Evolutionary conservation across 2,888 invertebrate genomes (phyloP).

Genomic region (Trachelus iudaicus): DNA sequence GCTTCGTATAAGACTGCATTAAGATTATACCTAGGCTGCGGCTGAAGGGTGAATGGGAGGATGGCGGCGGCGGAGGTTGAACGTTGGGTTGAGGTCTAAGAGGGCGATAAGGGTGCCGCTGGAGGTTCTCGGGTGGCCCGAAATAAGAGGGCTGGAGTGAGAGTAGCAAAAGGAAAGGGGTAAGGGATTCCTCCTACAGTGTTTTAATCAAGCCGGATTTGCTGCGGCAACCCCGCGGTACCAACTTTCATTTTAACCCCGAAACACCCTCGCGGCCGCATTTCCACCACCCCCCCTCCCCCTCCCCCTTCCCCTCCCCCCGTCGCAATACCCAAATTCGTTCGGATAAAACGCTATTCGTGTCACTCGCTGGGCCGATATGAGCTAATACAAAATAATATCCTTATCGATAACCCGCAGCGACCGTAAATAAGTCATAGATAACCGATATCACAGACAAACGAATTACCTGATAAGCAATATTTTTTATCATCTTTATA

Average conservation of each 20-base stretch:
- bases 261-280: conserved; percentile 27
- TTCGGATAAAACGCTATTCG: conserved; percentile 55
- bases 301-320: conserved; percentile 24
- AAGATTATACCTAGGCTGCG: conserved; percentile 62
- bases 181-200: conserved; percentile 63
- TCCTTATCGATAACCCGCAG: neutral
- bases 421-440: neutral
- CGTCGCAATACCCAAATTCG: conserved; percentile 50
- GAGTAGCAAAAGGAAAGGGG: conserved; percentile 47
- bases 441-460: neutral
- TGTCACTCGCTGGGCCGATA: conserved; percentile 22
- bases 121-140: conserved; percentile 6
- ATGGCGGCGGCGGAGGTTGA: conserved; percentile 38
- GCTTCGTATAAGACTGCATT: conserved; percentile 65
- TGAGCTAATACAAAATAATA: neutral
- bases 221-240: conserved; percentile 63
- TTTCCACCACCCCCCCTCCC: conserved; percentile 11
- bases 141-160: conserved; percentile 28
- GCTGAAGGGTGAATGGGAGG: conserved; percentile 36
- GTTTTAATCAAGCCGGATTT: conserved; percentile 67
- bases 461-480: neutral
- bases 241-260: conserved; percentile 65
- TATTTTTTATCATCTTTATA: neutral
- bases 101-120: conserved; percentile 18
- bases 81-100: conserved; percentile 27